Percentiles rank a stretch among this genome's conserved stretches.
These are phyloP conservation scores for Miniopterus natalensis DNA, from an alignment of 2,113 vertebrate species.

Conservation along the genomic window DNA sequence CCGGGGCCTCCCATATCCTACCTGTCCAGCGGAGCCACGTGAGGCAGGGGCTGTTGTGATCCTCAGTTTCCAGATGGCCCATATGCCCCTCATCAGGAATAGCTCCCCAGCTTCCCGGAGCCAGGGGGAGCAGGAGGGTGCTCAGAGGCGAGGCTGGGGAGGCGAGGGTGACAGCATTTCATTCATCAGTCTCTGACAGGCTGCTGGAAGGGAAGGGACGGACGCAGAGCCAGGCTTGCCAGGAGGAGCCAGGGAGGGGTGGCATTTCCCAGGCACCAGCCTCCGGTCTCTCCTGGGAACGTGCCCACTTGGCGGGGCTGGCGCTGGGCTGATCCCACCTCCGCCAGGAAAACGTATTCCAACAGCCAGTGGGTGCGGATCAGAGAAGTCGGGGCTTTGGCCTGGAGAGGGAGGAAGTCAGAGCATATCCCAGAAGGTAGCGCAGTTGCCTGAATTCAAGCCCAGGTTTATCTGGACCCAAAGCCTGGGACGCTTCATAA, in stretches of 20 bases:
- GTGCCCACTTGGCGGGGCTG: neutral
- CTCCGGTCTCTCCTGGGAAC: neutral
- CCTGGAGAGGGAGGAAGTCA: neutral
- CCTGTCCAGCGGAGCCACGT: accelerated
- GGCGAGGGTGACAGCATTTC: neutral
- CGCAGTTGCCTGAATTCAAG: neutral
- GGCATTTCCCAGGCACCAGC: neutral
- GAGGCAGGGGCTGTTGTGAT: accelerated
- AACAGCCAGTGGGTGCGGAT: neutral
- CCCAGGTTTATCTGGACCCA: neutral
- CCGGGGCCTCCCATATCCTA: neutral
- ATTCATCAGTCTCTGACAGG: slow-evolving; percentile 66
- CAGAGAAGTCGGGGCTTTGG: neutral
- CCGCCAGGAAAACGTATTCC: neutral
- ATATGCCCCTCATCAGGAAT: neutral
- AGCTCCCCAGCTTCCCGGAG: neutral
- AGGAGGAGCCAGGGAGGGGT: neutral
- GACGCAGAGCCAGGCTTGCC: neutral
- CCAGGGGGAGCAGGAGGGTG: neutral
- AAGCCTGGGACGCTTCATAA: neutral
- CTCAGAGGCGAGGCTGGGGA: accelerated
- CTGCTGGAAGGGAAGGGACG: slow-evolving; percentile 66
- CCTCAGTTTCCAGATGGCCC: neutral
- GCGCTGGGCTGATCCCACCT: neutral
- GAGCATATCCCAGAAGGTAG: neutral